Conservation (phyloP, 2,113 vertebrate genomes). For the Uria aalge region DNA sequence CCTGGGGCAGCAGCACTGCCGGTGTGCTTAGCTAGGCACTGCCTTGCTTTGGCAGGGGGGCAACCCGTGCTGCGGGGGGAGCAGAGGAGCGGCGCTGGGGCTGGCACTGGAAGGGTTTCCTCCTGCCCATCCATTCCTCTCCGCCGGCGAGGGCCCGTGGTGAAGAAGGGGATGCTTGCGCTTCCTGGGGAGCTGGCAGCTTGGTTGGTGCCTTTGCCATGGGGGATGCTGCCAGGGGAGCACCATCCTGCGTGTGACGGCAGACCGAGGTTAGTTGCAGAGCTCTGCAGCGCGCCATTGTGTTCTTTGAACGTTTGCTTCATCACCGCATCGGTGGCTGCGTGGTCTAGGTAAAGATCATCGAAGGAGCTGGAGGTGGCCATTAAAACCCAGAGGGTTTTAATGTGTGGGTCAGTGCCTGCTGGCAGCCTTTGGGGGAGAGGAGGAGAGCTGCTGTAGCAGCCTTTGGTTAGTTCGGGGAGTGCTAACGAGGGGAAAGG, state of each 20-base stretch:
- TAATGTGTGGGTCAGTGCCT: not conserved
- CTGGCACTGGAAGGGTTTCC: not conserved
- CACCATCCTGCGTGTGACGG: not conserved
- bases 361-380: not conserved
- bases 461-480: not conserved
- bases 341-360: rapidly evolving
- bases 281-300: not conserved
- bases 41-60: not conserved
- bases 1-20: not conserved
- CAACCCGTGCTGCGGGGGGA: not conserved
- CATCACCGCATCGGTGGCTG: not conserved
- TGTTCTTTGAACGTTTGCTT: not conserved
- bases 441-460: not conserved
- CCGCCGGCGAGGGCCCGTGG: not conserved
- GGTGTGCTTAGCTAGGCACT: not conserved
- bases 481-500: not conserved
- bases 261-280: not conserved
- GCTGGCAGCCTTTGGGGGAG: not conserved
- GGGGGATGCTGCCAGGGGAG: not conserved
- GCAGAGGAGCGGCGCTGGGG: not conserved
- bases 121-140: not conserved
- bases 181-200: not conserved
- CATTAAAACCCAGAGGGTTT: not conserved
- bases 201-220: rapidly evolving
- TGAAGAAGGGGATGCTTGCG: not conserved